These are phyloP conservation scores for Struthidea cinerea DNA, from an alignment of 2,113 vertebrate species.

Conservation along the genomic window DNA sequence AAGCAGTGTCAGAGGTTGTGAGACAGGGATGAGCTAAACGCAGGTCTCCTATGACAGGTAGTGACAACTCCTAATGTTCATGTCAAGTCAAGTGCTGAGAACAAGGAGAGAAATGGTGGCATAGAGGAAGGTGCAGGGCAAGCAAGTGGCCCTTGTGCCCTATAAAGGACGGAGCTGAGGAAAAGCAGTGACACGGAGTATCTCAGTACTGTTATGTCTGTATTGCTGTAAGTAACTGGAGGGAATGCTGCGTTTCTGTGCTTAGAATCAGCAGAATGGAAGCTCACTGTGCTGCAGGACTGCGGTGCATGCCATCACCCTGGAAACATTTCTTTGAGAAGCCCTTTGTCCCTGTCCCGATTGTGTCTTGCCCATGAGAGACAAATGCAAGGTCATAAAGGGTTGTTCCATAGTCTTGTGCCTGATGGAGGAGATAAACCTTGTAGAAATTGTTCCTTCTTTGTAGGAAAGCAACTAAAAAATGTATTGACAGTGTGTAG, in stretches of 20 bases:
- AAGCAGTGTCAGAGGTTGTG: not conserved
- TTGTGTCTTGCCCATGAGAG: not conserved
- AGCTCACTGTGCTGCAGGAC: not conserved
- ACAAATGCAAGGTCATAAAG: not conserved
- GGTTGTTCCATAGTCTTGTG: not conserved
- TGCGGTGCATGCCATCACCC: not conserved
- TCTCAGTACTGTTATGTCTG: not conserved
- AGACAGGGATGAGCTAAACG: not conserved
- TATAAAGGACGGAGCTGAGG: not conserved
- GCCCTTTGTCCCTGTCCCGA: fast-evolving
- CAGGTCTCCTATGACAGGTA: not conserved
- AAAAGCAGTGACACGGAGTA: not conserved
- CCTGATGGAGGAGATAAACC: not conserved
- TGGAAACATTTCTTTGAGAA: not conserved
- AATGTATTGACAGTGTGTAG: not conserved
- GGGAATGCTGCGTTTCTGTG: not conserved
- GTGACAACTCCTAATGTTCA: not conserved
- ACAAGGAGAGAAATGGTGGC: not conserved
- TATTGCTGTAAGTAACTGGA: not conserved
- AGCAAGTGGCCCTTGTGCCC: not conserved
- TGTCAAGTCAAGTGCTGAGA: not conserved
- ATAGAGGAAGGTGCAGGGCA: not conserved
- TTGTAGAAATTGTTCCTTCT: not conserved
- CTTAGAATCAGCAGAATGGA: not conserved
- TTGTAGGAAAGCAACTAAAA: not conserved